Evolutionary conservation across 2,113 vertebrate species (phyloP), one percentile per base, ranked within the genome.

Genomic region (Calidris pygmaea): DNA sequence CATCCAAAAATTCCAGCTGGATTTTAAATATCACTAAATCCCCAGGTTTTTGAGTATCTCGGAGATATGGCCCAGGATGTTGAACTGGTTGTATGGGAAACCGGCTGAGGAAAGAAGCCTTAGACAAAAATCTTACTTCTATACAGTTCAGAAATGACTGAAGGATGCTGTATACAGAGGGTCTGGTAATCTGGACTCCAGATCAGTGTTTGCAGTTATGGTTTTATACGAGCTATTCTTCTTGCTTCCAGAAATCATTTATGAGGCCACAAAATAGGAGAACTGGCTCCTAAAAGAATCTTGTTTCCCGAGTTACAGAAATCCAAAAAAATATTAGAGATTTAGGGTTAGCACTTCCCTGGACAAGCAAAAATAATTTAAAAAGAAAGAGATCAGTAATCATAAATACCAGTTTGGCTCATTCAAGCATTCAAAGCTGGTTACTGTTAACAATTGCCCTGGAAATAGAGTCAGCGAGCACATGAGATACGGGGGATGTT

Each of bases 121-220:
- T 48, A 62, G 26, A 73, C 20, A 71, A 67, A 85, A 76, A 67
- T 45, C 43, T 71, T 70, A 29, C 24, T 65, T 59, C 39, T 71
- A 3, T 43, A 19, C 58, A 10, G 30, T 82, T 78, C n/a, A 91
- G 70, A 65, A 95, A 72, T 30, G 37, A 60, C 52, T 37, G 66
- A n/a, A 84, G 58, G 15, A 10, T 53, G 59, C 34, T 76, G 45
- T 70, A 10, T 41, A 52, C 39, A 73, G 56, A 75, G 53, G 52
- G 78, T 75, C 53, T 66, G 39, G 43, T 55, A 81, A 76, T 89
- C 80, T 77, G 60, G 39, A 35, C 65, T 89, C 39, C 66, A 92
- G 83, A 95, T 89, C 80, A 82, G 87, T 60, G 66, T 75, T 93
- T 78, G 94, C 55, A 85, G 89, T 85, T 94, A 77, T 3, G 27